Evolutionary conservation across 2,888 invertebrate species (phyloP), one percentile per base, ranked within the genome.

Genomic region (Masnerella sp.): DNA sequence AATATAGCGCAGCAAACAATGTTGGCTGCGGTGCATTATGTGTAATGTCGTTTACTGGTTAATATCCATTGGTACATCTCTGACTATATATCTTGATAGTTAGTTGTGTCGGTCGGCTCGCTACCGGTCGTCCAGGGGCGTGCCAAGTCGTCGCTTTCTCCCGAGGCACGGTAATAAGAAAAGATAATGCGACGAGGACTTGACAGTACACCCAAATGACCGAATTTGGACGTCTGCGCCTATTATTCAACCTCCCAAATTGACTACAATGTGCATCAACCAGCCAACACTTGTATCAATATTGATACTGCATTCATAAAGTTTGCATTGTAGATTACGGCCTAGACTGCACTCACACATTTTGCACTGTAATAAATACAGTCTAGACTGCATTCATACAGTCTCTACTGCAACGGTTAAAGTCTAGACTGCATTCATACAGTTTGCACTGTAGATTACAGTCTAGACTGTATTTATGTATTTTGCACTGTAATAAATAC

Each of bases 101-200:
- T 72, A 52, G 72, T 62, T 67, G 72, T 65, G 67, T 72, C 72
- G 67, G 72, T 67, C 36, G 61, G 47, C 64, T 61, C 65, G 71
- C 75, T 68, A 67, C 70, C 56, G 67, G 45, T 62, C 51, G 47
- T 62, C 52, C 65, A 65, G 76, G 76, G 76, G 76, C 76, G 74
- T 74, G 74, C 61, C 76, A 45, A 47, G 30, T 54, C 64, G 68
- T 76, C 73, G 76, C 76, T 76, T 74, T 74, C 76, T 74, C 75
- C 75, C 59, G 61, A 61, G 65, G 72, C 72, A 40, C 72, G 62
- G 72, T 73, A 73, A 73, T 73, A 67, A 73, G 72, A 36, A 67
- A 72, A 65, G 72, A 72, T 72, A 72, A 72, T 59, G 40, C 51
- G 51, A 49, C 62, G 70, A 56, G 36, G 58, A 71, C 59, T 65